Evolutionary conservation across 2,113 vertebrate genomes (phyloP), one percentile per base, ranked within the genome.

Genomic region (Myotis brandtii): DNA sequence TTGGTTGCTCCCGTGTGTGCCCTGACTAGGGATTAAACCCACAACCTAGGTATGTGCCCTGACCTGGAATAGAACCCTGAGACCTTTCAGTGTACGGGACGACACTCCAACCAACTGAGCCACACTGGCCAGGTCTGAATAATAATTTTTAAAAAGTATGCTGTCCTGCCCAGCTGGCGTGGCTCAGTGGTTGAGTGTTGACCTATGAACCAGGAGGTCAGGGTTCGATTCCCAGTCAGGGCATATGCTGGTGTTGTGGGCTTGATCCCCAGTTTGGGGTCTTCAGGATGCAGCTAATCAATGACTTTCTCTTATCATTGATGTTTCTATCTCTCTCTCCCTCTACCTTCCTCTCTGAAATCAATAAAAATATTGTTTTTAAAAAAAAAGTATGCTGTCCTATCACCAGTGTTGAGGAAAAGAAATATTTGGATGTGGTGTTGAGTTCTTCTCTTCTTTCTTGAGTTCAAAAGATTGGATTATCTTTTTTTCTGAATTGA

Each of bases 391-490:
- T n/a, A n/a, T 50, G 46, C 46, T 77, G 30, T 50, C 48, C 75
- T 94, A 77, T 32, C 52, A 76, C 18, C 73, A 48, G 67, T 16
- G 50, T 69, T 67, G 79, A 72, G 50, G 48, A 88, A 73, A 52
- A 95, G 62, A 91, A 32, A 69, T 62, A 76, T 67, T 66, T 64
- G n/a, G 62, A 10, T 62, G 18, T 90, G 17, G 7, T 86, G 13
- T 50, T 91, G 48, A 30, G 30, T 86, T 70, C 23, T 59, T 62
- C 30, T 59, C 32, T 40, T 88, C 21, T 80, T 52, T 69, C 13
- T 34, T 76, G 21, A 80, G 56, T 81, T 80, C n/a, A 81, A 75
- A 94, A 93, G 72, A 89, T 10, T 67, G 17, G 80, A 85, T 54
- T 81, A 56, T 40, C 66, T 91, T 48, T 86, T 83, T 46, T 62